Evolutionary conservation across 2,888 invertebrate species (phyloP).

Genomic region (Eugnorisma glareosa): DNA sequence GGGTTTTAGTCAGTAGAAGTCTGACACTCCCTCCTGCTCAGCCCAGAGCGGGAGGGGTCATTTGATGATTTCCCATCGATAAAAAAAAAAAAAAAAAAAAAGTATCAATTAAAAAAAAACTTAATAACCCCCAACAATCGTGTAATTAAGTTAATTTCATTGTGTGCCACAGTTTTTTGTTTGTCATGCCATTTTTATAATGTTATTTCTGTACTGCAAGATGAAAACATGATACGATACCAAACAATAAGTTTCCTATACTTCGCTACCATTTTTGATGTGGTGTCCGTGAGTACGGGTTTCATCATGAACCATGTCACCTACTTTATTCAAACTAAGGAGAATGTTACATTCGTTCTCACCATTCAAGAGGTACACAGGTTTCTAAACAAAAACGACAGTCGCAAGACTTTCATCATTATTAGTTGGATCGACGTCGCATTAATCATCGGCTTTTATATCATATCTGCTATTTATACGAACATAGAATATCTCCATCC

Average conservation of each 20-base stretch:
- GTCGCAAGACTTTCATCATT: background rate
- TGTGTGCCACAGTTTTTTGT: background rate
- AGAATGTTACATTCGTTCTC: slow-evolving; percentile 38
- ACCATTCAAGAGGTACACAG: slow-evolving; percentile 45
- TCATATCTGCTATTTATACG: background rate
- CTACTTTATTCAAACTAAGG: slow-evolving; percentile 12
- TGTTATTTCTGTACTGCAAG: background rate
- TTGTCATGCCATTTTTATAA: background rate
- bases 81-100: too few species aligned
- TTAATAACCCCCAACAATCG: slow-evolving; percentile 19
- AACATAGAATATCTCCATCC: background rate
- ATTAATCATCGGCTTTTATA: background rate
- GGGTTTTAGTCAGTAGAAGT: too few species aligned
- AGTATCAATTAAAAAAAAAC: slow-evolving; percentile 16
- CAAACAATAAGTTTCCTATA: slow-evolving; percentile 1
- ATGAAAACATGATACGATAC: slow-evolving; percentile 1
- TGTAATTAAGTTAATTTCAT: background rate
- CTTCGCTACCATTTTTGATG: slow-evolving; percentile 11
- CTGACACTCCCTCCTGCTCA: too few species aligned
- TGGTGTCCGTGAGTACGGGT: slow-evolving; percentile 1
- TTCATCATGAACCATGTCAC: slow-evolving; percentile 32
- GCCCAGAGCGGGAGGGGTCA: too few species aligned
- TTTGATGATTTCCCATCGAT: too few species aligned
- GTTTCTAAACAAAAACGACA: slow-evolving; percentile 14
- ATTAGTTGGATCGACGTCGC: slow-evolving; percentile 35